Base-by-base conservation (phyloP, 2,113 vertebrate genomes). In the Nothobranchius furzeri region DNA sequence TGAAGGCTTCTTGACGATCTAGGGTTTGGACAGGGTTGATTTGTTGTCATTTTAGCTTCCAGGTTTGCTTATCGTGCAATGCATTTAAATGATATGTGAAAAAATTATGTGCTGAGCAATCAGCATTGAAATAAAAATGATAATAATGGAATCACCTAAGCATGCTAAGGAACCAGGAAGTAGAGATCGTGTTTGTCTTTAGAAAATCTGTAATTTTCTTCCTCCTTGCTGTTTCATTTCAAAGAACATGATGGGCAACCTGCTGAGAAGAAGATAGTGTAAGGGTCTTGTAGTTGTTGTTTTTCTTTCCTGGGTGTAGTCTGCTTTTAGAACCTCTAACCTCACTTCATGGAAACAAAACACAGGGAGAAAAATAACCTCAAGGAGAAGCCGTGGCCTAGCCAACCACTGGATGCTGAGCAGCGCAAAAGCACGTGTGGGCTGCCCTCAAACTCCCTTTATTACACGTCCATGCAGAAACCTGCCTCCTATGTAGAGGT, bases 381-480 rank as follows among this genome's bases (percentile, higher is more conserved):
- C 85, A 87, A 90, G 89, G 85, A 87, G 82, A 90, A 88, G 75
- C 71, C 77, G 80, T 75, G 88, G 89, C 85, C 85, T 46, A 53
- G 73, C 67, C 84, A 48, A 90, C 89, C 85, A 81, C 78, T 65
- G 88, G 86, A 90, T 84, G 81, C 80, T 67, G 43, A 83, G 83
- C 71, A 71, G 81, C 81, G 78, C 75, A 85, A 75, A 30, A 79
- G 78, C 60, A 64, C 76, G 85, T 90, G 89, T 91, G 90, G 90
- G 90, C 91, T 51, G 82, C 88, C 89, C 89, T 91, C 87, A 60
- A 88, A 81, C 82, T 70, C 59, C 65, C 74, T 73, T 73, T 12
- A 4, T 78, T 63, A 67, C 82, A 82, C 60, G 67, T 80, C 82
- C 77, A 62, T 42, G 49, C 60, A 74, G 66, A 85, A 87, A 84